These are phyloP conservation scores for Arctocebus calabarensis DNA, from an alignment of 2,797 vertebrate genomes.

Conservation along the genomic window DNA sequence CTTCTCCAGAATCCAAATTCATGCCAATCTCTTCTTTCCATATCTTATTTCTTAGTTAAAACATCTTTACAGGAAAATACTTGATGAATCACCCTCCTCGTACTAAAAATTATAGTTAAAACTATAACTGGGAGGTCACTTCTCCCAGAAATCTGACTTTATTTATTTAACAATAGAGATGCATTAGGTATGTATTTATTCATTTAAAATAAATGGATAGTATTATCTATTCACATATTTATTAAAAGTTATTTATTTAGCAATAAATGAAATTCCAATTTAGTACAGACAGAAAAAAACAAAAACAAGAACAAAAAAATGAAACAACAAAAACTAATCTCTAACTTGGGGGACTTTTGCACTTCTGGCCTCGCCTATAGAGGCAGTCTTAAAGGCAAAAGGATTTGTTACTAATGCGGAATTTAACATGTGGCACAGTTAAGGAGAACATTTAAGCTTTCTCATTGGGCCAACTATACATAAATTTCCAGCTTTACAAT, in stretches of 20 bases:
- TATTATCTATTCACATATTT: background rate
- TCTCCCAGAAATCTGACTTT: background rate
- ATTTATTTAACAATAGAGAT: background rate
- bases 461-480: background rate
- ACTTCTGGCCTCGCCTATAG: background rate
- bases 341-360: background rate
- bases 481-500: background rate
- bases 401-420: background rate
- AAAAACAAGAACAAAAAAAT: background rate
- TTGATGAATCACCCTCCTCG: background rate
- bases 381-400: background rate
- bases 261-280: background rate
- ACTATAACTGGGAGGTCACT: background rate
- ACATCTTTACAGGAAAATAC: background rate
- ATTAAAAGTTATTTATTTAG: background rate
- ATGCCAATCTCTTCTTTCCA: background rate
- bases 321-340: background rate
- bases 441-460: background rate
- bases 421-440: background rate
- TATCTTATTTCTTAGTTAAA: background rate
- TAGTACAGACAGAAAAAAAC: background rate
- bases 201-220: background rate
- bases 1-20: background rate
- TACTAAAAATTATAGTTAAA: background rate
- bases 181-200: background rate